phyloP scores from a whole-genome alignment of 2,113 vertebrate genomes.

The Alligator sinensis region DNA sequence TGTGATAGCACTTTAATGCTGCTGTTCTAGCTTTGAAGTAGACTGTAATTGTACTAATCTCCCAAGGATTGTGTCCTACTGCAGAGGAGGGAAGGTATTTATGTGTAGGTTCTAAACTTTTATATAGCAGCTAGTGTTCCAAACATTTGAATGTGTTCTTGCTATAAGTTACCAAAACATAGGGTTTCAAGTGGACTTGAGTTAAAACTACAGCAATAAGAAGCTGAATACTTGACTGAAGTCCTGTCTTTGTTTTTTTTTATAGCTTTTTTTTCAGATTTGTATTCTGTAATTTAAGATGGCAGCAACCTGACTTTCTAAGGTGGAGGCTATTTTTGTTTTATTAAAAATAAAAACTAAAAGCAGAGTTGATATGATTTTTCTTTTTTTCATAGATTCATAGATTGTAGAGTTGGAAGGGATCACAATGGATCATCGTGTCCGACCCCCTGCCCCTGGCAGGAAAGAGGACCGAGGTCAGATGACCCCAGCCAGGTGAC shows the following conservation, averaged over 20 bases:
- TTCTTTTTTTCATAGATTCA: neutral
- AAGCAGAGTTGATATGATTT: conserved; percentile 49
- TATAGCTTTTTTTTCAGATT: conserved; percentile 70
- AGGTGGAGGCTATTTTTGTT: conserved; percentile 50
- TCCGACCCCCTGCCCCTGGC: too few species aligned
- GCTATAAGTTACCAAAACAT: conserved; percentile 31
- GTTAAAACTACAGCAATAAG: conserved; percentile 72
- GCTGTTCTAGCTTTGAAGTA: conserved; percentile 52
- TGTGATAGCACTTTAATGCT: conserved; percentile 61
- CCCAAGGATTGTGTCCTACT: conserved; percentile 37
- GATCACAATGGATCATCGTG: too few species aligned
- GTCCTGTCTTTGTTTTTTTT: conserved; percentile 57
- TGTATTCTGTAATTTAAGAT: conserved; percentile 69
- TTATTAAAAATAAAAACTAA: conserved; percentile 67
- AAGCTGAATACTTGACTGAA: conserved; percentile 67
- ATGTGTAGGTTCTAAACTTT: conserved; percentile 61
- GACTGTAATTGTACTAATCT: conserved; percentile 59
- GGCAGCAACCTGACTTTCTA: conserved; percentile 55
- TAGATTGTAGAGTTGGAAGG: too few species aligned
- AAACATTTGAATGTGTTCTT: conserved; percentile 35
- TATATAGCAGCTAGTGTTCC: conserved; percentile 71
- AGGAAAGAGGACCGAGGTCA: too few species aligned
- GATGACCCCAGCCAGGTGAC: too few species aligned
- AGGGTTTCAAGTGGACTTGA: conserved; percentile 53
- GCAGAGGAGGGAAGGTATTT: conserved; percentile 43